Evolutionary conservation across 2,797 vertebrate genomes (phyloP), one percentile per base, ranked within the genome.

Genomic region (Halcyon badia): DNA sequence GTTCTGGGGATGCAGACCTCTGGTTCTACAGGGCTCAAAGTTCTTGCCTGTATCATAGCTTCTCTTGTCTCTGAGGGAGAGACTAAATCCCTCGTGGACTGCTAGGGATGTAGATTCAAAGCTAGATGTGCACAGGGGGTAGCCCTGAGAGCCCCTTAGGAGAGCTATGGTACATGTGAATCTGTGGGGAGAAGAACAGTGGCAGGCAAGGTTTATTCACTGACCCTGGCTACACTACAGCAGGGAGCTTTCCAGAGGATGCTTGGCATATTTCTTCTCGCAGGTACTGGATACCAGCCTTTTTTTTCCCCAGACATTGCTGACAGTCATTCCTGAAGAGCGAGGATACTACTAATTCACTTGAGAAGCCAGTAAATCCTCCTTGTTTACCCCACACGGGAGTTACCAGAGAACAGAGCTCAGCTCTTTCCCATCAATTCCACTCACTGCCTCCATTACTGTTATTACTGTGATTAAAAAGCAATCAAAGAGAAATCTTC

Each of bases 391-490:
- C 30, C 78, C 42, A 49, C 48, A 33, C 24, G 76, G 75, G 73
- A 90, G 46, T 31, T 10, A 14, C 17, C 83, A 82, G 70, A 25
- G 54, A 44, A 69, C 31, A 85, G 72, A 44, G 33, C 42, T 25
- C 33, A 51, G 94, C 90, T 90, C 94, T 41, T 69, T 68, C 78
- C 57, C 87, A 79, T 87, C 94, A 94, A 58, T 93, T 90, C 89
- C 57, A 30, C 89, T 56, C 12, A 22, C 49, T 58, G 82, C 82
- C 51, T 96, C 82, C 87, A 61, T 96, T 92, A 89, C 65, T 9
- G 25, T 91, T 94, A 92, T 97, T 97, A 94, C 96, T 83, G 94
- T 91, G 95, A 96, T 96, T 95, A 97, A 94, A 96, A 97, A 97
- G 94, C 94, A 94, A 94, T 95, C 91, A 89, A 54, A 89, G 91